Base-by-base conservation (phyloP, 2,888 invertebrate species). In the Tipula confusa region DNA sequence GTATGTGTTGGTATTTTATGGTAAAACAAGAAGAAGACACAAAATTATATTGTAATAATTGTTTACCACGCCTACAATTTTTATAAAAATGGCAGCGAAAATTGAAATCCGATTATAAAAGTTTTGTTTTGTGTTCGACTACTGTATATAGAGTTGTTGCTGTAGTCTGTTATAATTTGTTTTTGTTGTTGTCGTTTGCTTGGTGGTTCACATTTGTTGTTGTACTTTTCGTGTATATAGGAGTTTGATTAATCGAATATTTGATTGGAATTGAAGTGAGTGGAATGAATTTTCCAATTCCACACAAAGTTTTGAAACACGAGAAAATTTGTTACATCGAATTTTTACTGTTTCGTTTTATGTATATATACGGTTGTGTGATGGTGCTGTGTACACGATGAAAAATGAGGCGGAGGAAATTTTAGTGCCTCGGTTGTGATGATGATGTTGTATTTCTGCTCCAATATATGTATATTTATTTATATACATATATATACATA, bases 61-160 rank as follows among this genome's bases (percentile, higher is more conserved):
- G 29, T 29, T n/a, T n/a, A 80, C 29, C 80, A 80, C 80, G 80
- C 80, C 80, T 31, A 29, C 31, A 29, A 64, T 80, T 80, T 80
- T 29, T 80, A 80, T 80, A 80, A 80, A 80, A 80, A 80, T 80
- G 80, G 80, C 80, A 80, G 80, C 80, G 29, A 80, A 80, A 80
- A 80, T 80, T 80, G 80, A 80, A 80, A 80, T 80, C 80, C 29
- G 80, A 29, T 80, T 64, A 64, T 64, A 64, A 64, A 64, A 64
- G 64, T 64, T 64, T 64, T 64, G 3, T 43, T 64, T 1, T 64
- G 1, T 24, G 24, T 64, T 64, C 64, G 64, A 64, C 64, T 64
- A 64, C 64, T 64, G 64, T 64, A 7, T 24, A n/a, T 36, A 0
- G 24, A 9, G 64, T 64, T 64, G 64, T 64, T 64, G 64, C 64